A percentile compares a stretch with the other conserved stretches of the same genome.
Evolutionary conservation across 2,888 invertebrate species (phyloP).

Genomic region (Cheilosia vulpina): DNA sequence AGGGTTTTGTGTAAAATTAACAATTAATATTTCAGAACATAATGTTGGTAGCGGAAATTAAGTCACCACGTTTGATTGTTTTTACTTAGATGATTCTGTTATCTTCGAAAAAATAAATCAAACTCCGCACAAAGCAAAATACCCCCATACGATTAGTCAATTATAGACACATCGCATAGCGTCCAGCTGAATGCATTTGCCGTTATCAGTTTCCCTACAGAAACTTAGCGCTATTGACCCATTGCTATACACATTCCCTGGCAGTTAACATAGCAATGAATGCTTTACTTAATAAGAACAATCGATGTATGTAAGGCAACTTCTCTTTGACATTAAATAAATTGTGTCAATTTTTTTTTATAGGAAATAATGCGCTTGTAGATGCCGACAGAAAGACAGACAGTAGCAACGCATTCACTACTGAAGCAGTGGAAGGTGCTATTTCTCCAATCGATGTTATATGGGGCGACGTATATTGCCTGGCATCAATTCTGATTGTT

Average conservation of each 20-base stretch:
- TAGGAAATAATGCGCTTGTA: slow-evolving; percentile 52
- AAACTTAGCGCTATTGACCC: neutral
- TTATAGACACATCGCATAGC: neutral
- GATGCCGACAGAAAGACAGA: slow-evolving; percentile 47
- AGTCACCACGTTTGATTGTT: too few relatives aligned
- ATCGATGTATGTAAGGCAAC: neutral
- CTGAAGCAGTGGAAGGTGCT: slow-evolving; percentile 43
- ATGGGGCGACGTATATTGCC: slow-evolving; percentile 81
- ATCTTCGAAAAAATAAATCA: neutral
- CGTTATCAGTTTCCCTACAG: neutral
- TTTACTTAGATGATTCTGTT: neutral
- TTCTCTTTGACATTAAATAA: slow-evolving; percentile 1
- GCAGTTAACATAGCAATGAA: slow-evolving; percentile 8
- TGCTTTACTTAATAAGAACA: neutral
- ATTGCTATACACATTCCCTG: neutral
- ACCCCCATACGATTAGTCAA: neutral
- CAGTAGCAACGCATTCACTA: slow-evolving; percentile 21
- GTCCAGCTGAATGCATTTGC: neutral
- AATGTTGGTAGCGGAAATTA: too few relatives aligned
- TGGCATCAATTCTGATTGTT: slow-evolving; percentile 81
- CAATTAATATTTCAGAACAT: too few relatives aligned
- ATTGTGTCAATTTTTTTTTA: slow-evolving; percentile 29
- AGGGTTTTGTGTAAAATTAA: too few relatives aligned
- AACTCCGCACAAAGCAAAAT: neutral
- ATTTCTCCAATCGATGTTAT: slow-evolving; percentile 75